Percentiles rank a stretch among this genome's conserved stretches.
phyloP scores from a whole-genome alignment of 2,888 invertebrate genomes.

The Aleiodes alternator region DNA sequence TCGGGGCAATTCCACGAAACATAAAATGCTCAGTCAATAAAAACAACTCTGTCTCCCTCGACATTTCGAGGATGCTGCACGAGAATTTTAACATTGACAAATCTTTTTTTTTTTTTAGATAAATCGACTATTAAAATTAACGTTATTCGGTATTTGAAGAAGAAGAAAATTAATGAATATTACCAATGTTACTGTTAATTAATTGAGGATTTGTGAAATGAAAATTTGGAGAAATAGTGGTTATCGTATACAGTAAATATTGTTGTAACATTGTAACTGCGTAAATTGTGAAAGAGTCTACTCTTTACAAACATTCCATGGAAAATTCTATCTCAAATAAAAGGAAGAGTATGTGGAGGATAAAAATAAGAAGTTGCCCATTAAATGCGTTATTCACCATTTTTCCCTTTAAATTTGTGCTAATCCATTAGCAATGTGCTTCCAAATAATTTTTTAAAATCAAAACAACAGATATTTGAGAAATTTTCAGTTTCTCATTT shows the following conservation, averaged over 20 bases:
- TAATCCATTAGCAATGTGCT: too few species aligned
- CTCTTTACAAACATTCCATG: slow-evolving; percentile 39
- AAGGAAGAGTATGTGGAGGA: slow-evolving; percentile 2
- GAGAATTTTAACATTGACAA: slow-evolving; percentile 47
- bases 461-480: too few species aligned
- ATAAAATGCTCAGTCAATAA: slow-evolving; percentile 41
- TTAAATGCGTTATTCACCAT: too few species aligned
- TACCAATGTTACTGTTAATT: slow-evolving; percentile 32
- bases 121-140: background rate
- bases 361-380: background rate
- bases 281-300: background rate
- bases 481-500: too few species aligned
- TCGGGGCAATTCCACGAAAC: slow-evolving; percentile 25
- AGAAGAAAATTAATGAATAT: background rate
- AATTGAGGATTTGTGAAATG: background rate
- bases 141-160: slow-evolving; percentile 12
- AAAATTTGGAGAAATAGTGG: background rate
- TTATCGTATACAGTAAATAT: slow-evolving; percentile 15
- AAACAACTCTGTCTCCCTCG: slow-evolving; percentile 58
- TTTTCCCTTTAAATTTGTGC: too few species aligned
- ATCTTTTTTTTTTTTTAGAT: background rate
- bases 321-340: slow-evolving; percentile 24
- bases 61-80: slow-evolving; percentile 57
- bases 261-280: slow-evolving; percentile 25
- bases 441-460: too few species aligned